phyloP scores from a whole-genome alignment of 2,113 vertebrate genomes.

The Sinocyclocheilus anshuiensis region DNA sequence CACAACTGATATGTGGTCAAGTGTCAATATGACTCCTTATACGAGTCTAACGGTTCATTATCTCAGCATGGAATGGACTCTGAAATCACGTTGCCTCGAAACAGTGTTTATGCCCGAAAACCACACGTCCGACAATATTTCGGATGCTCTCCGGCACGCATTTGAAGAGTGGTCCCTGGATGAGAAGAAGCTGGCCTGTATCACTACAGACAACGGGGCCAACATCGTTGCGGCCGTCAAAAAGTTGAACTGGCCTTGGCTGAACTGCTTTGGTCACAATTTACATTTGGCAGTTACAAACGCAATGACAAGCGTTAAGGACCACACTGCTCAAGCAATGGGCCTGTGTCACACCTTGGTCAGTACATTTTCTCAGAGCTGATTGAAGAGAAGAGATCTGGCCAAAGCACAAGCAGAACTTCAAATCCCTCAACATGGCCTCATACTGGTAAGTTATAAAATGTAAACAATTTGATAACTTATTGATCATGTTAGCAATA shows the following conservation, averaged over 20 bases:
- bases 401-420: slow-evolving; percentile 8
- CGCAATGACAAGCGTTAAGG: slow-evolving; percentile 10
- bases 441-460: slow-evolving; percentile 35
- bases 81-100: slow-evolving; percentile 36
- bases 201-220: slow-evolving; percentile 21
- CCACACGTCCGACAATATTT: neutral
- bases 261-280: slow-evolving; percentile 50
- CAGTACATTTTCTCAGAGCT: slow-evolving; percentile 43
- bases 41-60: slow-evolving; percentile 9
- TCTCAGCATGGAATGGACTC: slow-evolving; percentile 13
- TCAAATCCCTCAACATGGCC: slow-evolving; percentile 22
- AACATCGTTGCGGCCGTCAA: slow-evolving; percentile 36
- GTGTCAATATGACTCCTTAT: slow-evolving; percentile 13
- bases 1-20: slow-evolving; percentile 25
- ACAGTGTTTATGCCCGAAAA: too few species aligned
- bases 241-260: slow-evolving; percentile 29
- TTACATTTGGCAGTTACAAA: slow-evolving; percentile 44
- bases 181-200: slow-evolving; percentile 27
- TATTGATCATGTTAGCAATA: neutral
- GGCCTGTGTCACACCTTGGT: slow-evolving; percentile 14
- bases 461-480: slow-evolving; percentile 3
- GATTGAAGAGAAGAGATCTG: slow-evolving; percentile 1
- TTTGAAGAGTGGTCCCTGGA: slow-evolving; percentile 45
- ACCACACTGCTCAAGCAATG: neutral
- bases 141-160: neutral